A percentile compares a stretch with the other conserved stretches of the same genome.
Evolutionary conservation across 2,797 vertebrate genomes (phyloP).

Genomic region (Amblyraja radiata): DNA sequence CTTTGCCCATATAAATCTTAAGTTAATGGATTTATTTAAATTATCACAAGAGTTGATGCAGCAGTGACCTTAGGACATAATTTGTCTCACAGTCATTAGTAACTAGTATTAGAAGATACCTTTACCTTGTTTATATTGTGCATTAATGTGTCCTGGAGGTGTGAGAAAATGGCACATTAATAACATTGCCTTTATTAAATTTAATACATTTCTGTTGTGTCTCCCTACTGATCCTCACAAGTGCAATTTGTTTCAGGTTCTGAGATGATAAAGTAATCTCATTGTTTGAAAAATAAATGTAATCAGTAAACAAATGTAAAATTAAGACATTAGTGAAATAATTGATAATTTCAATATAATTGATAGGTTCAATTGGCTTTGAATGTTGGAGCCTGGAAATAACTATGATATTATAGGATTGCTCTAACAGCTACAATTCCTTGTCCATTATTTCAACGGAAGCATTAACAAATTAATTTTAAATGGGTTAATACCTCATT

Average conservation of each 20-base stretch:
- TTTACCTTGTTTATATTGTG: not conserved
- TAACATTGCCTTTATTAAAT: not conserved
- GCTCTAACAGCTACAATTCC: not conserved
- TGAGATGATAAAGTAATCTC: not conserved
- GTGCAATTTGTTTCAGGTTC: not conserved
- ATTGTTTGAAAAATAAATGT: not conserved
- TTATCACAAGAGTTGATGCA: not conserved
- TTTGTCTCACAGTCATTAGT: not conserved
- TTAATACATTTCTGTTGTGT: not conserved
- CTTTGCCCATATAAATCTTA: not conserved
- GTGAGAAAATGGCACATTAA: not conserved
- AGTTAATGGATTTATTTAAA: not conserved
- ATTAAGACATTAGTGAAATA: not conserved
- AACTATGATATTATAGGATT: not conserved
- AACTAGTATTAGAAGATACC: not conserved
- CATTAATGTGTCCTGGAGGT: not conserved
- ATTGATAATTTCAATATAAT: not conserved
- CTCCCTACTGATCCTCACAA: not conserved
- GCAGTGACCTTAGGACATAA: not conserved
- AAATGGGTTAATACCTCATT: not conserved
- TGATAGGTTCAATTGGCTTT: not conserved
- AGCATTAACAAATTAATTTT: not conserved
- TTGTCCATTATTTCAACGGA: constrained; percentile 9
- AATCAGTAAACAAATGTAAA: not conserved
- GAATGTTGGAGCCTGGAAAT: not conserved